Evolutionary conservation across 2,113 vertebrate species (phyloP), one percentile per base, ranked within the genome.

Genomic region (Sterna hirundo): DNA sequence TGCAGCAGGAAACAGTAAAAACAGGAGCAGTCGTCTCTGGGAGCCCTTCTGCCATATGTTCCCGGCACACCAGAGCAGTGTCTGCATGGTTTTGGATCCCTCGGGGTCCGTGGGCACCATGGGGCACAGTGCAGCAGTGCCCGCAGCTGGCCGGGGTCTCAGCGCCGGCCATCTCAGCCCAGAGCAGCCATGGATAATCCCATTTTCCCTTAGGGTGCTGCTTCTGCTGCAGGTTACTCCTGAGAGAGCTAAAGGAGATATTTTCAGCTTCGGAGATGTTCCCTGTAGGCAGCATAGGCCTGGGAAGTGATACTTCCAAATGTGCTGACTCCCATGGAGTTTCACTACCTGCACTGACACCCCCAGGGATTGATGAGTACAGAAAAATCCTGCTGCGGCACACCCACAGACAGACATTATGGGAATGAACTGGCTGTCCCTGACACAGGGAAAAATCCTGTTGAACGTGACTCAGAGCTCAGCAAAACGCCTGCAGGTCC

Each of bases 31-130:
- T 49, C 13, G 23, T 75, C 30, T 68, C 36, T 49, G 18, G 16
- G 23, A 70, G 1, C 60, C 55, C 30, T 89, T 84, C 60, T 90
- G 47, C 70, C 62, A 51, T 2, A 2, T 32, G 42, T 79, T 71
- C 38, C 20, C 13, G 47, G 61, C 38, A 42, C 32, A 36, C 17
- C 29, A 62, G 26, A 61, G 36, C 51, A 6, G 42, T 16, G 11
- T 12, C 69, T 91, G 51, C 40, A 6, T 0, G 0, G 22, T 10
- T 89, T 54, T 40, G 34, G 36, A 49, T 34, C 44, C 30, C 58
- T 57, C 2, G 1, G n/a, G 26, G 6, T 72, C 64, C 0, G 4
- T 1, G 11, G 46, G n/a, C n/a, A 34, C 44, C 1, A 2, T 2
- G 4, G 55, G 42, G 22, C 13, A 5, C 85, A 47, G 55, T 4